Conservation (phyloP, 2,888 invertebrate species). For the Cryptocephalus moraei region DNA sequence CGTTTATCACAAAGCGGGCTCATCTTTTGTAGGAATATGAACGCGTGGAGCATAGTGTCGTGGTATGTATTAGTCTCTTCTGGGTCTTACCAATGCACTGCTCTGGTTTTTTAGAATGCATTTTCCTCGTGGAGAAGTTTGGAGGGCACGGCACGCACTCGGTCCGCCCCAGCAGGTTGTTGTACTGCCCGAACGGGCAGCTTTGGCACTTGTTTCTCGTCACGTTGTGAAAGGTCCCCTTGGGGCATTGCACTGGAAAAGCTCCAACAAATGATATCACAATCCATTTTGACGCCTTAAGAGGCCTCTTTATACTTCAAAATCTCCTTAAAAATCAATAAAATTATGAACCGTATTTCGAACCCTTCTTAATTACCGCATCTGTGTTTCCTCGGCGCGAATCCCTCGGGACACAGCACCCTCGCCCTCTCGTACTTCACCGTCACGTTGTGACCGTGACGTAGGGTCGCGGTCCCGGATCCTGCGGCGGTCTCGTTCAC, state of each 20-base stretch:
- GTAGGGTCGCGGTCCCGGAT: constrained; percentile 5
- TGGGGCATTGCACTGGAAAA: constrained; percentile 48
- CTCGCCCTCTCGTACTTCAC: constrained; percentile 14
- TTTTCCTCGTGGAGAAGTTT: constrained; percentile 45
- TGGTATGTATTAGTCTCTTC: neutral
- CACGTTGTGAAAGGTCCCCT: constrained; percentile 52
- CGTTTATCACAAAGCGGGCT: too few relatives aligned
- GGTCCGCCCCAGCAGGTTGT: constrained; percentile 43
- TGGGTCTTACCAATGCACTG: constrained; percentile 47
- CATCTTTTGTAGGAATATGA: too few relatives aligned
- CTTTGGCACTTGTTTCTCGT: constrained; percentile 44
- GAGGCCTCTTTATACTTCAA: too few relatives aligned
- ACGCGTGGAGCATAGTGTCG: too few relatives aligned
- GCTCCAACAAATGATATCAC: neutral
- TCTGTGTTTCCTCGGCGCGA: constrained; percentile 41
- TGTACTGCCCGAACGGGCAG: constrained; percentile 51
- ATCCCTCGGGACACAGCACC: constrained; percentile 43
- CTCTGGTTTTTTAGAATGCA: constrained; percentile 35
- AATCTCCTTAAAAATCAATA: too few relatives aligned
- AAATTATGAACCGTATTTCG: too few relatives aligned
- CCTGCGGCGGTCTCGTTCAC: constrained; percentile 12
- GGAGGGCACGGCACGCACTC: constrained; percentile 48
- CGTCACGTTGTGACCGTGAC: constrained; percentile 9
- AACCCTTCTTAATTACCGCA: constrained; percentile 47
- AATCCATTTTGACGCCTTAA: too few relatives aligned